phyloP scores from a whole-genome alignment of 2,888 invertebrate species.

The Aethes cnicana region DNA sequence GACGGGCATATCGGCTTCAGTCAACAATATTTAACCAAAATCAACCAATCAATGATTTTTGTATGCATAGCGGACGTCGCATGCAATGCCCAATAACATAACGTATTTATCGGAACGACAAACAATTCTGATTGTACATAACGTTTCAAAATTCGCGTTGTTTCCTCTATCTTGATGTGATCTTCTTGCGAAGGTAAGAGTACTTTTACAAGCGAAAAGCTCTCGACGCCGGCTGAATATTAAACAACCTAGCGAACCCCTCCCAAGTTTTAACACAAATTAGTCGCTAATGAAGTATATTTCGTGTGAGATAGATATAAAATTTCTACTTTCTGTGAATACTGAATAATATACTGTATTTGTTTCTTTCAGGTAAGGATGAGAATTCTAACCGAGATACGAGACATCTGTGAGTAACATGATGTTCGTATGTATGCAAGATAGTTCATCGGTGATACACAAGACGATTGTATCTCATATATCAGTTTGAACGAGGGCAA shows the following conservation, averaged over 20 bases:
- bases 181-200: conserved; percentile 27
- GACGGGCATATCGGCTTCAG: conserved; percentile 43
- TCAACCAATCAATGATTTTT: conserved; percentile 42
- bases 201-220: conserved; percentile 22
- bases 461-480: too few relatives aligned
- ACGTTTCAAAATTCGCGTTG: too few relatives aligned
- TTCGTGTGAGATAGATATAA: too few relatives aligned
- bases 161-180: too few relatives aligned
- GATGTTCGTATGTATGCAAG: too few relatives aligned
- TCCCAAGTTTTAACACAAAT: conserved; percentile 41
- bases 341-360: conserved; percentile 30
- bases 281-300: conserved; percentile 27
- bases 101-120: neutral
- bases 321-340: conserved; percentile 27
- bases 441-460: too few relatives aligned
- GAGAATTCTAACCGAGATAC: conserved; percentile 18
- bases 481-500: conserved; percentile 6
- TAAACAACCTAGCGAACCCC: conserved; percentile 52
- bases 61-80: conserved; percentile 33
- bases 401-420: conserved; percentile 13
- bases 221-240: conserved; percentile 57
- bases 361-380: conserved; percentile 37
- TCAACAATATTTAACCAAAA: conserved; percentile 40
- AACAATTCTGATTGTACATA: too few relatives aligned
- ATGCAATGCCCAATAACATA: neutral